Evolutionary conservation across 2,113 vertebrate species (phyloP), one percentile per base, ranked within the genome.

Genomic region (Centrocercus urophasianus): DNA sequence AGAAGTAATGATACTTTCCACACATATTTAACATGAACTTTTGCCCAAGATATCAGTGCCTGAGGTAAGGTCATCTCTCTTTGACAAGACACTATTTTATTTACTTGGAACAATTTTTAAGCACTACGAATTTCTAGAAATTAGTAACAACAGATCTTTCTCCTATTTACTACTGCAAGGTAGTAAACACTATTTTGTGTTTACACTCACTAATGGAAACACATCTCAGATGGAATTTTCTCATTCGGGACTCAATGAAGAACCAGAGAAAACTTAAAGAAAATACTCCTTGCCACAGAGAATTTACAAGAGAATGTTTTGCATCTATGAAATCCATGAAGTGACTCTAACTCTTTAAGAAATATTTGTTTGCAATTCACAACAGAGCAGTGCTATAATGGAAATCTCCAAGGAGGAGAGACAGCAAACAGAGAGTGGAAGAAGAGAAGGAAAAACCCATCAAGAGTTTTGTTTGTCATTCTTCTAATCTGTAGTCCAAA

Each of bases 121-220:
- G 65, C 5, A 47, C 6, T 52, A 43, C 6, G 57, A 0, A 87
- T 43, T 88, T 67, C 48, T 56, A 86, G 13, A 48, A 54, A 80
- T 34, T 19, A 34, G 17, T 72, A 76, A 57, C 9, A 87, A 71
- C 4, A 28, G 21, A 69, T 21, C 56, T 10, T 25, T 40, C 18
- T 34, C 10, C 24, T 54, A 27, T 27, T 71, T 90, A 56, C 7
- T 64, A 38, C 8, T 64, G 56, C 21, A 73, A 77, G 21, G 50
- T 22, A 70, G 38, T 50, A 91, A 24, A 4, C 0, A 0, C 25
- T 65, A 25, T 25, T 24, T 50, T 50, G 24, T 50, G 24, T 25
- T 50, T 50, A 14, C 16, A 57, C 16, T 63, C 38, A 91, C 2
- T 42, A 50, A 18, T 5, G 14, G 36, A 87, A 82, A 89, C 2